phyloP scores from a whole-genome alignment of 2,888 invertebrate species.

The Acanthopleura granulata region DNA sequence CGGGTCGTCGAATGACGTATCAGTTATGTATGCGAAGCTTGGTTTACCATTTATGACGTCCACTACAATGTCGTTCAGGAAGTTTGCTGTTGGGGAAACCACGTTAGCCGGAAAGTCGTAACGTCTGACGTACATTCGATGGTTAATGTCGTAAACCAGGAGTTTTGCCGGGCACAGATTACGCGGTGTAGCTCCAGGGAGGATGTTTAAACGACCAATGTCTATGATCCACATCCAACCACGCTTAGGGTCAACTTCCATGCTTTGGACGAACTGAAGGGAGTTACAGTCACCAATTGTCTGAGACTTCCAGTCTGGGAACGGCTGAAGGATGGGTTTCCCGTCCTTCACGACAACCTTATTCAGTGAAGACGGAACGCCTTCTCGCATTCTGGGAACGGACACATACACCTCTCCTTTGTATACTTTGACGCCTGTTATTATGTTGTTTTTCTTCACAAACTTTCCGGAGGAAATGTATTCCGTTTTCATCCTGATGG shows the following conservation, averaged over 20 bases:
- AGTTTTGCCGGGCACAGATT: slow-evolving; percentile 37
- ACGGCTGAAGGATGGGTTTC: slow-evolving; percentile 29
- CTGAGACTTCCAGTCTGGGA: too few relatives aligned
- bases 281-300: neutral
- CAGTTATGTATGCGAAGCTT: slow-evolving; percentile 35
- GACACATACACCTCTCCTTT: slow-evolving; percentile 46
- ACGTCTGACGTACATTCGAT: slow-evolving; percentile 14
- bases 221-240: slow-evolving; percentile 45
- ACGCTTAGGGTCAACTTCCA: slow-evolving; percentile 37
- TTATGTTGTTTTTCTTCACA: slow-evolving; percentile 39
- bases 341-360: slow-evolving; percentile 34
- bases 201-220: slow-evolving; percentile 32
- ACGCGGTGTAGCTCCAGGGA: slow-evolving; percentile 12
- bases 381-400: slow-evolving; percentile 45
- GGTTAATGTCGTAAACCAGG: slow-evolving; percentile 27
- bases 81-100: slow-evolving; percentile 29
- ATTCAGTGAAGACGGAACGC: slow-evolving; percentile 51
- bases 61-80: slow-evolving; percentile 36
- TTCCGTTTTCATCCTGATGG: slow-evolving; percentile 24
- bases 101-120: slow-evolving; percentile 32
- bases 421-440: slow-evolving; percentile 46
- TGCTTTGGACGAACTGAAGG: slow-evolving; percentile 39
- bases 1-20: slow-evolving; percentile 24
- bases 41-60: slow-evolving; percentile 31
- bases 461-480: slow-evolving; percentile 31